Evolutionary conservation across 2,797 vertebrate species (phyloP).

Genomic region (Steatocranus sp.): DNA sequence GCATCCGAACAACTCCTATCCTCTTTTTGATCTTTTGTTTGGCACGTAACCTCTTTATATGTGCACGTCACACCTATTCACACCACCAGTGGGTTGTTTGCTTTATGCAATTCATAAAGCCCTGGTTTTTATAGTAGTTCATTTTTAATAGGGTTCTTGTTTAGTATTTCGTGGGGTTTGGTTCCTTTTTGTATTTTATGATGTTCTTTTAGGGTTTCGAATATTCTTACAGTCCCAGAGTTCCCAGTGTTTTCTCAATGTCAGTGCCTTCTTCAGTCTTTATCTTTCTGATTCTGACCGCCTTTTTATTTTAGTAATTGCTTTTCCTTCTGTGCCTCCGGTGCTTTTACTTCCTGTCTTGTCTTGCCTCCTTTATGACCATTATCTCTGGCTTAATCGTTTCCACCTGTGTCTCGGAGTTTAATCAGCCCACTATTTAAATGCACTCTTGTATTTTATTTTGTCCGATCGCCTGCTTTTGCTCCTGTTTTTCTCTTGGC

Average conservation of each 20-base stretch:
- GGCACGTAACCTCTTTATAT: not conserved
- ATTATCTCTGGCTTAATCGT: not conserved
- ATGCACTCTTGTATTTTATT: not conserved
- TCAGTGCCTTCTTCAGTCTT: not conserved
- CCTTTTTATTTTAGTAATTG: not conserved
- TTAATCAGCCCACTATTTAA: not conserved
- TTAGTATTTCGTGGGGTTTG: not conserved
- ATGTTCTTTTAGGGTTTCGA: not conserved
- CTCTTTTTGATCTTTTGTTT: not conserved
- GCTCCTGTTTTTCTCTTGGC: not conserved
- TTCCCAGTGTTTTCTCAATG: not conserved
- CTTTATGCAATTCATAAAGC: not conserved
- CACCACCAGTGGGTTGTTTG: not conserved
- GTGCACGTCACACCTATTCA: not conserved
- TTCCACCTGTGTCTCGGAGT: not conserved
- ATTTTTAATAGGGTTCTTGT: not conserved
- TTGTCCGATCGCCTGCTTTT: not conserved
- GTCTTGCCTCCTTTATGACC: not conserved
- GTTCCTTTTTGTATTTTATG: not conserved
- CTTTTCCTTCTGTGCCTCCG: not conserved
- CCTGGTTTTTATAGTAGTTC: not conserved
- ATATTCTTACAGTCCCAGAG: not conserved
- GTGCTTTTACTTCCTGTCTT: not conserved
- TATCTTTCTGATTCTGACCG: not conserved
- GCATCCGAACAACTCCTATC: not conserved